Conservation (phyloP, 2,797 vertebrate genomes). For the Peromyscus attwateri region DNA sequence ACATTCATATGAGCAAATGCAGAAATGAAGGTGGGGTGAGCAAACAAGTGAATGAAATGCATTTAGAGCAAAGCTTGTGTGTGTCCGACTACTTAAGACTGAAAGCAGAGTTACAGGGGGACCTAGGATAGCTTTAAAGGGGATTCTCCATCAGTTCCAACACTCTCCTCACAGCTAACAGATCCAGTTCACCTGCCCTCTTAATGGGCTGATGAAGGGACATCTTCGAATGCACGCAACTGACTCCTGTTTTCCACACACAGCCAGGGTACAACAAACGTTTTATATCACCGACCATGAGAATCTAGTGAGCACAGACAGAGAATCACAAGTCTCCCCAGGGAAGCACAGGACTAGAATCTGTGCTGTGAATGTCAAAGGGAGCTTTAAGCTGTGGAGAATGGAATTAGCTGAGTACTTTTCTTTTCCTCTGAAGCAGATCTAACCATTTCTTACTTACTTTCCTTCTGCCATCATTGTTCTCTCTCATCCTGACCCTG, state of each 20-base stretch:
- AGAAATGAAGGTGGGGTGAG: neutral
- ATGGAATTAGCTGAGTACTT: neutral
- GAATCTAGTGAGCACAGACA: neutral
- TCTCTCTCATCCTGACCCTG: neutral
- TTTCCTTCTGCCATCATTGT: neutral
- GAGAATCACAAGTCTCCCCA: neutral
- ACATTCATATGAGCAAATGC: conserved; percentile 3
- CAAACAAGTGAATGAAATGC: neutral
- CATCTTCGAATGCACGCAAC: neutral
- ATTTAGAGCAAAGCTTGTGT: neutral
- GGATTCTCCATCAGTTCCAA: neutral
- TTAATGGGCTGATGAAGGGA: neutral
- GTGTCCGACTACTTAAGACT: neutral
- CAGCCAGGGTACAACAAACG: neutral
- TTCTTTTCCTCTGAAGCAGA: neutral
- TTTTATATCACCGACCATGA: neutral
- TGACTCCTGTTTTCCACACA: neutral
- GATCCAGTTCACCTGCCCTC: neutral
- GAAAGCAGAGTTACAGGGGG: neutral
- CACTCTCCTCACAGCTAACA: neutral
- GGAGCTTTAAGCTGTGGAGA: neutral
- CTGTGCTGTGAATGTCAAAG: neutral
- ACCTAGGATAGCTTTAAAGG: neutral
- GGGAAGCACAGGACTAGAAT: neutral
- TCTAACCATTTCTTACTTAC: neutral